Conservation (phyloP, 2,113 vertebrate species). For the Gallinago jamesoni region DNA sequence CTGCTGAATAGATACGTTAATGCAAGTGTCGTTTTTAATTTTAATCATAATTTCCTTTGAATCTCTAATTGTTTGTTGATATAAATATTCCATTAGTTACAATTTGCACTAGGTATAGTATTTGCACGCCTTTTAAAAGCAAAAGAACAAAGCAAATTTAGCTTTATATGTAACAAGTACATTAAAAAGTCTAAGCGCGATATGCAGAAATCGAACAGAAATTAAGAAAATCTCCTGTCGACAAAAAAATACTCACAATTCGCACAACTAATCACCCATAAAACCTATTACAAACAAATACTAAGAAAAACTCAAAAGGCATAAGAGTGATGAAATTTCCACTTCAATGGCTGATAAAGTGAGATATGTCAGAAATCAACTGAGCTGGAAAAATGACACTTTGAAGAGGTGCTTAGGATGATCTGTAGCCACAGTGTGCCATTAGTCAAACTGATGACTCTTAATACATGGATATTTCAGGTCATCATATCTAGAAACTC, state of each 20-base stretch:
- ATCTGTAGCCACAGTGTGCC: conserved; percentile 69
- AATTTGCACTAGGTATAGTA: background rate
- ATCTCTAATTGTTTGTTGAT: background rate
- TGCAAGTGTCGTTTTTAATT: background rate
- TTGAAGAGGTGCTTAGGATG: conserved; percentile 75
- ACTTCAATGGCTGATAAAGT: conserved; percentile 74
- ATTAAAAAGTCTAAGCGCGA: background rate
- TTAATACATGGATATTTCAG: conserved; percentile 63
- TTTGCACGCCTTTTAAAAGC: background rate
- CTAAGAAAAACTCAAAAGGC: conserved; percentile 73
- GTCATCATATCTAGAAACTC: conserved; percentile 68
- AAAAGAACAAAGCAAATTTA: background rate
- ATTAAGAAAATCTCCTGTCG: conserved; percentile 57
- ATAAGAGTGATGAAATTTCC: conserved; percentile 80
- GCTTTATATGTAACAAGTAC: background rate
- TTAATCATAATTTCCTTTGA: background rate
- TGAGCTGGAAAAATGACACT: conserved; percentile 82
- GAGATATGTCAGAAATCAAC: conserved; percentile 77
- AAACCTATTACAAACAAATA: conserved; percentile 83
- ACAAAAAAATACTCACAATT: conserved; percentile 51
- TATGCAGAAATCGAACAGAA: conserved; percentile 3
- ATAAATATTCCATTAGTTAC: background rate
- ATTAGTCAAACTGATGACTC: conserved; percentile 78
- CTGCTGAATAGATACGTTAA: background rate
- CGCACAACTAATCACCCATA: conserved; percentile 80